These are phyloP conservation scores for Rhamnusium bicolor DNA, from an alignment of 2,888 invertebrate genomes.

Conservation along the genomic window DNA sequence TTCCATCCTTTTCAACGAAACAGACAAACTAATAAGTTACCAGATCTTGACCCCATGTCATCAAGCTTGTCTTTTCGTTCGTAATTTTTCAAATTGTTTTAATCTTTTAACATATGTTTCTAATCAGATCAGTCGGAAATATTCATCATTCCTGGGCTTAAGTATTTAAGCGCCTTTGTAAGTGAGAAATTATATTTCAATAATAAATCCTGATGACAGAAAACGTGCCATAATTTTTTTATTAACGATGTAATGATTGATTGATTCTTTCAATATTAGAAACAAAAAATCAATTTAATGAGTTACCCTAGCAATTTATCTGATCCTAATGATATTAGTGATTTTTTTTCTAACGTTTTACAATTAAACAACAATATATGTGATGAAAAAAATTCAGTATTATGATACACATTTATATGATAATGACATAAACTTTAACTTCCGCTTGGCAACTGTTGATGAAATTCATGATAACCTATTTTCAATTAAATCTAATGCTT, in stretches of 20 bases:
- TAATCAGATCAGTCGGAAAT: constrained; percentile 23
- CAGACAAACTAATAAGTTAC: background rate
- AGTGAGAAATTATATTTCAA: constrained; percentile 10
- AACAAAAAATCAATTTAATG: no score
- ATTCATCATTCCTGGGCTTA: constrained; percentile 21
- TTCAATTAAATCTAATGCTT: no score
- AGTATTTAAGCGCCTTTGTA: constrained; percentile 32
- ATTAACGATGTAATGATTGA: background rate
- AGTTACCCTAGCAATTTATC: no score
- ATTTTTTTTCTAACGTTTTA: no score
- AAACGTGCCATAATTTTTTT: background rate
- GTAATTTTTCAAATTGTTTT: constrained; percentile 1
- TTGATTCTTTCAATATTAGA: no score
- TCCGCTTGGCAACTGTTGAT: no score
- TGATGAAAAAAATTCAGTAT: no score
- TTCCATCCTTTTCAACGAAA: background rate
- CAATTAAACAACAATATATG: no score
- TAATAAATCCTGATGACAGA: background rate
- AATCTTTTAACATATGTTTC: constrained; percentile 26
- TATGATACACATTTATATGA: no score
- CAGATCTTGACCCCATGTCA: constrained; percentile 17
- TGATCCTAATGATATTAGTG: no score
- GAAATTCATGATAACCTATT: no score
- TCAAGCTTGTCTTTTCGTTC: constrained; percentile 1
- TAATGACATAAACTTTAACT: no score